These are phyloP conservation scores for Bambusicola thoracicus DNA, from an alignment of 2,113 vertebrate genomes.

Conservation along the genomic window DNA sequence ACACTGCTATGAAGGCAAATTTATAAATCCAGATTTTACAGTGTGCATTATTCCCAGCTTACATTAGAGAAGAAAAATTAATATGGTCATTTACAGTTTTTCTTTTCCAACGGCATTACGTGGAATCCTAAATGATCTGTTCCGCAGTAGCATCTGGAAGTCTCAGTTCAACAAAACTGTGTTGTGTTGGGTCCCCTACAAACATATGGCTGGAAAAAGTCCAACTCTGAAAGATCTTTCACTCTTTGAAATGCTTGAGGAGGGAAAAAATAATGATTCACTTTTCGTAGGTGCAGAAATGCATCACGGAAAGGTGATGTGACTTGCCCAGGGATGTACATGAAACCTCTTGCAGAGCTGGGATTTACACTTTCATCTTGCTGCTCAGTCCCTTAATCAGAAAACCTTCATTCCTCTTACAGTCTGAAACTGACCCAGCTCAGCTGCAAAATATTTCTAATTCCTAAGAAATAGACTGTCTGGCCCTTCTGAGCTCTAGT, in stretches of 20 bases:
- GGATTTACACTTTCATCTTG: not conserved
- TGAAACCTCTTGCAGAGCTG: not conserved
- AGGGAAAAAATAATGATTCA: conserved; percentile 23
- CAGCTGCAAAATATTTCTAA: not conserved
- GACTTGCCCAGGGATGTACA: conserved; percentile 42
- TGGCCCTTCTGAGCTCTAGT: not conserved
- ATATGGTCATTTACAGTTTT: not conserved
- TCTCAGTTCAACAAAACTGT: not conserved
- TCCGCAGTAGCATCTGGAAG: conserved; percentile 24
- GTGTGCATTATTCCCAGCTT: not conserved
- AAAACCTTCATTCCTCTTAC: not conserved
- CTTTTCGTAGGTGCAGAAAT: not conserved
- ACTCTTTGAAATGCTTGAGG: not conserved
- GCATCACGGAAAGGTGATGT: conserved; percentile 24
- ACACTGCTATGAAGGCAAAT: not conserved
- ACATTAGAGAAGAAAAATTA: not conserved
- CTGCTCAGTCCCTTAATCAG: not conserved
- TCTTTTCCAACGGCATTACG: not conserved
- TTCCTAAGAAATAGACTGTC: not conserved
- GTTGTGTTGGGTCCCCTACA: not conserved
- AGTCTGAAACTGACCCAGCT: not conserved
- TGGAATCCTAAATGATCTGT: conserved; percentile 6
- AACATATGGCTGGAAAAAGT: not conserved
- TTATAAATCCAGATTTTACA: conserved; percentile 2
- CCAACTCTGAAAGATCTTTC: conserved; percentile 1